Base-by-base conservation (phyloP, 2,797 vertebrate genomes). In the Esox lucius region DNA sequence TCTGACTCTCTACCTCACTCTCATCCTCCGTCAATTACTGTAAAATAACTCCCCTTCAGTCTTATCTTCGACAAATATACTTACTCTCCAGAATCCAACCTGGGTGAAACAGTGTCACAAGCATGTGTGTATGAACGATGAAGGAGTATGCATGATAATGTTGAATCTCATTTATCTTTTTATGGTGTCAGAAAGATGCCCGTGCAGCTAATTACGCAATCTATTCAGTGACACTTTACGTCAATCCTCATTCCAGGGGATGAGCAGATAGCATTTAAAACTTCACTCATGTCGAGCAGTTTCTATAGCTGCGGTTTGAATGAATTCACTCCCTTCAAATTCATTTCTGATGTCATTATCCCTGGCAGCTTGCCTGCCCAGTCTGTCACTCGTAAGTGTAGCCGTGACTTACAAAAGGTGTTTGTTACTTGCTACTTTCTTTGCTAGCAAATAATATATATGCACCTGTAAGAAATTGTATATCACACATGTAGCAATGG, bases 281-380 rank as follows among this genome's bases (percentile, higher is more conserved):
- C 86, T 88, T 90, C 89, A 82, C 89, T 89, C 85, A 92, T 88
- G 89, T 87, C 84, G 83, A 81, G 89, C 86, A 84, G 82, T 89
- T 88, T 88, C 89, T 80, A 91, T 90, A 87, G 77, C 89, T 89
- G 88, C 87, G 90, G 90, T 91, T 92, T 92, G 89, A 92, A 93
- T 92, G 90, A 92, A 93, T 93, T 92, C 90, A 68, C 91, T 89
- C 91, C 91, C 90, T 91, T 93, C 88, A 93, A 87, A 92, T 92
- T 89, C 91, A 88, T 92, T 92, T 93, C 88, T 92, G 89, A 91
- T 91, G 90, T 90, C 91, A 92, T 93, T 91, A 92, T 92, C 90
- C 85, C 88, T 90, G 92, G 90, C 91, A 89, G 90, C 85, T 87
- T 83, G 88, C 91, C 90, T 91, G 90, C 89, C 91, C 88, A 87